Base-by-base conservation (phyloP, 2,888 invertebrate genomes). In the Microctonus aethiopoides region DNA sequence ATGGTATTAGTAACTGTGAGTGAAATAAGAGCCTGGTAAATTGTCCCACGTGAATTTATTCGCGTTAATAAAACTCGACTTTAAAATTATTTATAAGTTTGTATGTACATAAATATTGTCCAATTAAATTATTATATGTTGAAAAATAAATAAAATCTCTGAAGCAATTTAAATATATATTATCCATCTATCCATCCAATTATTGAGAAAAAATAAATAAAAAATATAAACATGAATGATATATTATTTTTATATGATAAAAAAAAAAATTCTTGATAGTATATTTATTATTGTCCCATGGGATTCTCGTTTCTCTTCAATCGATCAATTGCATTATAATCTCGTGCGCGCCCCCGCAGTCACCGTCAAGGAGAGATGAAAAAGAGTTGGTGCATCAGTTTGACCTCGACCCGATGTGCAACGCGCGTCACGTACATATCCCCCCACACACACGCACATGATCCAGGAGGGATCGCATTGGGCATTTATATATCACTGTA, bases 11-110 rank as follows among this genome's bases (percentile, higher is more conserved):
- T 54, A 54, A 60, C 61, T 41, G 65, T 36, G 41, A 68, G 34
- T 9, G 34, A 59, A 46, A 57, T 46, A 20, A 4, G 16, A 65
- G 10, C 39, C 9, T 22, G 22, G 11, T 68, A 24, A 41, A 63
- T 68, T 63, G 63, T 70, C 52, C 60, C 52, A 64, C 64, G 59
- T 41, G 59, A 65, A 60, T 60, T 29, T 65, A 65, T 26, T 34
- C 65, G 52, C 51, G 20, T 65, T 60, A 32, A 39, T 16, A 46
- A 46, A 20, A 46, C 16, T 4, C 9, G 34, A 32, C 10, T 20
- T 11, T 20, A n/a, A n/a, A n/a, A n/a, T n/a, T n/a, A n/a, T n/a
- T n/a, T n/a, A n/a, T n/a, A n/a, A n/a, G n/a, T n/a, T n/a, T n/a
- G n/a, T n/a, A n/a, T n/a, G n/a, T n/a, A n/a, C n/a, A n/a, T n/a